Percentiles rank a stretch among this genome's conserved stretches.
Evolutionary conservation across 2,888 invertebrate genomes (phyloP).

Genomic region (Oscheius sp.): DNA sequence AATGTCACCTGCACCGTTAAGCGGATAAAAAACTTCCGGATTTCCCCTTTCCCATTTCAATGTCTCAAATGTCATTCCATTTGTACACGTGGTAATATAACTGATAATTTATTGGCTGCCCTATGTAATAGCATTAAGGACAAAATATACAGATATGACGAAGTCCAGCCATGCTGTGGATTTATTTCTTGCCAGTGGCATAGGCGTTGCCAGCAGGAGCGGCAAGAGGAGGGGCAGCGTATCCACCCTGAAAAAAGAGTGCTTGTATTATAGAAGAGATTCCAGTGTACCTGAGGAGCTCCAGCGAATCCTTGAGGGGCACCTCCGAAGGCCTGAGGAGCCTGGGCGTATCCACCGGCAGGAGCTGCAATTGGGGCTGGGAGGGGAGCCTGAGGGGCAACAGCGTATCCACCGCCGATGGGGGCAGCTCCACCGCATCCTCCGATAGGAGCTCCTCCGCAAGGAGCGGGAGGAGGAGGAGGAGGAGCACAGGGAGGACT

Average conservation of each 20-base stretch:
- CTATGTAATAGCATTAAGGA: background rate
- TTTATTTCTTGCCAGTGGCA: constrained; percentile 27
- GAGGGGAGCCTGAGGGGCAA: constrained; percentile 10
- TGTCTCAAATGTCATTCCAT: too few relatives aligned
- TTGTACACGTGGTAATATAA: background rate
- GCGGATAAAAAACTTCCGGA: too few relatives aligned
- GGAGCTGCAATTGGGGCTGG: background rate
- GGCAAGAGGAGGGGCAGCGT: constrained; percentile 33
- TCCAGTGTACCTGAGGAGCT: too few relatives aligned
- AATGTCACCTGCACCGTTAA: too few relatives aligned
- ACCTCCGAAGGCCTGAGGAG: constrained; percentile 31
- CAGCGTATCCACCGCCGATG: constrained; percentile 31
- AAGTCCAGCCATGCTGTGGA: background rate
- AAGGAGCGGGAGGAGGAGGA: background rate
- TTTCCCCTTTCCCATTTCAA: too few relatives aligned
- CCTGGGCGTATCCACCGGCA: constrained; percentile 24
- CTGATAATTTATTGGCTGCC: background rate
- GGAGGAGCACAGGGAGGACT: background rate
- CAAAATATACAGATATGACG: constrained; percentile 31
- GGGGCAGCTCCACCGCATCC: constrained; percentile 20
- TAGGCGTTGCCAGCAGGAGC: constrained; percentile 42
- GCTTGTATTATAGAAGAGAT: too few relatives aligned
- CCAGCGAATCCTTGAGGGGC: constrained; percentile 43
- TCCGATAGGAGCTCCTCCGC: too few relatives aligned
- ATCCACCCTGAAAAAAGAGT: background rate